These are phyloP conservation scores for Pyrgilauda ruficollis DNA, from an alignment of 2,113 vertebrate species.

Conservation along the genomic window DNA sequence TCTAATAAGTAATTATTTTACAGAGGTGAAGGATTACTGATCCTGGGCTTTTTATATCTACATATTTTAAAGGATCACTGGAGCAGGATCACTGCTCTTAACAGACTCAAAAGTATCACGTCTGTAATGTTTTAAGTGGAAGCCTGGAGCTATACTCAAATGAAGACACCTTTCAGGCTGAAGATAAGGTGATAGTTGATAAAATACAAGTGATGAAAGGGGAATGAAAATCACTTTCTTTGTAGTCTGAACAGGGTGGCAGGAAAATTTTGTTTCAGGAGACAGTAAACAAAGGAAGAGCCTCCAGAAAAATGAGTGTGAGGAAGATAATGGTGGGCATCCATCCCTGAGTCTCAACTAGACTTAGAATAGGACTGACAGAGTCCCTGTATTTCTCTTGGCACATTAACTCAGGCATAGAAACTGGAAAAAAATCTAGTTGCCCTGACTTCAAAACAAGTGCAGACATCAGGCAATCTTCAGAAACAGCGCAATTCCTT, in stretches of 20 bases:
- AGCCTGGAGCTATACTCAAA: not conserved
- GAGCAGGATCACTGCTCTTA: not conserved
- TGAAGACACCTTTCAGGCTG: not conserved
- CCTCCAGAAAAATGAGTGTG: not conserved
- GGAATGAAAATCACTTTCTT: constrained; percentile 21
- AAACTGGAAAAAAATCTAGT: not conserved
- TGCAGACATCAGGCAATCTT: not conserved
- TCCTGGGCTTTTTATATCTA: not conserved
- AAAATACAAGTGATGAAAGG: constrained; percentile 29
- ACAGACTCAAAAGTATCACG: not conserved
- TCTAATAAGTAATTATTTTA: not conserved
- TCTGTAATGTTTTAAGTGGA: not conserved
- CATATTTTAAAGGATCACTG: not conserved
- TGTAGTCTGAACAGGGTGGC: not conserved
- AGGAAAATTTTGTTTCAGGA: not conserved
- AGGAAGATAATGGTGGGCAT: not conserved
- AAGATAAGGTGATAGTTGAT: not conserved
- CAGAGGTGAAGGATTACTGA: not conserved
- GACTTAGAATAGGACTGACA: not conserved
- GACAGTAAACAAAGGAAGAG: not conserved
- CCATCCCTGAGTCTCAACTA: not conserved
- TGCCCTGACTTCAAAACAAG: not conserved
- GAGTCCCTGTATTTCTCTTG: not conserved
- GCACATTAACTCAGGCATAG: not conserved
- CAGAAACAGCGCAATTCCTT: not conserved